Conservation (phyloP, 1,140 invertebrate genomes). For the Coptotermes formosanus region DNA sequence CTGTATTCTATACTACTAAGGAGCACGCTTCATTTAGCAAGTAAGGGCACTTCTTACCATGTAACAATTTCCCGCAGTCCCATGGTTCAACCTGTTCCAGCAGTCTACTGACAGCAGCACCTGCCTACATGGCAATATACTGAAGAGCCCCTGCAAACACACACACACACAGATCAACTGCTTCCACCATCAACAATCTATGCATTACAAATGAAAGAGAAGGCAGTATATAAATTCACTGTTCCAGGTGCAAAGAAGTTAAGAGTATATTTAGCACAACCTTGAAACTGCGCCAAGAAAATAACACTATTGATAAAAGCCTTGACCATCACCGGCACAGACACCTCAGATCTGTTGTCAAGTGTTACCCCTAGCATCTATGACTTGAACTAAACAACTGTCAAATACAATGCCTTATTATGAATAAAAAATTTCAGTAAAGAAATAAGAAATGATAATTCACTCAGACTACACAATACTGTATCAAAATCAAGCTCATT, state of each 20-base stretch:
- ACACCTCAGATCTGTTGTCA: neutral
- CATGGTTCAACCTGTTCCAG: neutral
- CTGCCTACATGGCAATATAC: neutral
- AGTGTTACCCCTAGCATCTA: too few species aligned
- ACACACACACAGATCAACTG: neutral
- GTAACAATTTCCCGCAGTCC: conserved; percentile 5
- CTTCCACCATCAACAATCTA: neutral
- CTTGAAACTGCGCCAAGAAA: neutral
- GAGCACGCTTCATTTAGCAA: neutral
- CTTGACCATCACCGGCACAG: neutral
- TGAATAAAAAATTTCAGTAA: too few species aligned
- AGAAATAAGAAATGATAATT: too few species aligned
- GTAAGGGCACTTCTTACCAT: neutral
- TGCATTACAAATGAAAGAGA: neutral
- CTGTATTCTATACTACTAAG: too few species aligned
- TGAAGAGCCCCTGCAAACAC: neutral
- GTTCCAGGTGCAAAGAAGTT: neutral
- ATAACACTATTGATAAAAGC: neutral
- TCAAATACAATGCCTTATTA: too few species aligned
- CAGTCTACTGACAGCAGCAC: neutral
- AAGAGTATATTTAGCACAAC: neutral
- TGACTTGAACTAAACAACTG: too few species aligned
- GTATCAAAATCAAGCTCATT: too few species aligned
- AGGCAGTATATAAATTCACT: neutral
- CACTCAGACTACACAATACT: too few species aligned